Evolutionary conservation across 2,888 invertebrate species (phyloP).

Genomic region (Drosophila macrospina): DNA sequence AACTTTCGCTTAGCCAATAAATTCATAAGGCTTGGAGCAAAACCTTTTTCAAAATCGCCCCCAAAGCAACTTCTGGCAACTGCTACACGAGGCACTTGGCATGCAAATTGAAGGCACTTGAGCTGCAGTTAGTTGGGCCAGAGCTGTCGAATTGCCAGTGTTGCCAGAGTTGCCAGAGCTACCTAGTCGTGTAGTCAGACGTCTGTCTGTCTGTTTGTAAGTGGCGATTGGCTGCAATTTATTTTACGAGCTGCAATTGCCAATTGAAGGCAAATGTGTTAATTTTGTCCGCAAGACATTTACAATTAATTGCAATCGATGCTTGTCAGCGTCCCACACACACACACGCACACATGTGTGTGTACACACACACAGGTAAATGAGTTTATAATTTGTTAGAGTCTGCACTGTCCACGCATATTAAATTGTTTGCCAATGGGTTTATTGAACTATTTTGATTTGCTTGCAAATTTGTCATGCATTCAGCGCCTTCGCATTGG

Average conservation of each 20-base stretch:
- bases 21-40: conserved; percentile 40
- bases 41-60: conserved; percentile 20
- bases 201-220: conserved; percentile 18
- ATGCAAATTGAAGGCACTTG: conserved; percentile 49
- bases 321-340: conserved; percentile 19
- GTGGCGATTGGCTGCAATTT: conserved; percentile 50
- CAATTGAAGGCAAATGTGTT: conserved; percentile 56
- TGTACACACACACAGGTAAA: conserved; percentile 1
- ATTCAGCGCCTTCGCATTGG: conserved; percentile 14
- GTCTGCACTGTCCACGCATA: conserved; percentile 56
- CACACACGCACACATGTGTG: neutral
- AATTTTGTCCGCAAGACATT: conserved; percentile 66
- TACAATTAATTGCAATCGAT: conserved; percentile 69
- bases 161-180: conserved; percentile 12
- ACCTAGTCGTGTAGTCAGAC: too few species aligned
- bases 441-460: conserved; percentile 76
- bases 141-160: conserved; percentile 21
- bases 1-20: conserved; percentile 16
- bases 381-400: conserved; percentile 13
- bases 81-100: conserved; percentile 41
- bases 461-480: conserved; percentile 50
- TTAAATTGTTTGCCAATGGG: conserved; percentile 64
- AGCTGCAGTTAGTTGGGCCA: conserved; percentile 24
- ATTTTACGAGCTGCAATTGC: conserved; percentile 42
- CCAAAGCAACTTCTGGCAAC: conserved; percentile 44